Evolutionary conservation across 2,888 invertebrate species (phyloP), one percentile per base, ranked within the genome.

Genomic region (Cosmia pyralina): DNA sequence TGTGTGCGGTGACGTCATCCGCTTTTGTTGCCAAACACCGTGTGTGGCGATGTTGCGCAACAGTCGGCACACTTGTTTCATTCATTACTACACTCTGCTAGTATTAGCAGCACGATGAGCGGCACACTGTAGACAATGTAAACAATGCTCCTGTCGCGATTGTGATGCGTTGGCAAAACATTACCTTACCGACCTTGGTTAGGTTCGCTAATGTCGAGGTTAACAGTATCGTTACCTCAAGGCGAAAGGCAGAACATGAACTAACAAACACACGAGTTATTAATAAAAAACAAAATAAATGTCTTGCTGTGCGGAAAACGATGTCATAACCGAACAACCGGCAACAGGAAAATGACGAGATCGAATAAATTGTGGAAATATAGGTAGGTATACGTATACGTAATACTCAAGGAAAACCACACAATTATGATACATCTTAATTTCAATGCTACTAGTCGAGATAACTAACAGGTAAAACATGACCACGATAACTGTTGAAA

Each of bases 371-470:
- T 52, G 48, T 63, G 64, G 34, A 55, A 50, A 59, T 67, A 68
- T 67, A 64, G 34, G 19, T 63, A 62, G 46, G 10, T 34, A n/a
- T n/a, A 28, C 28, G 28, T 28, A 28, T 28, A 68, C 19, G 22
- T n/a, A 58, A 46, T n/a, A 19, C 46, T 75, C 69, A 78, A 84
- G 82, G 83, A 84, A 83, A 83, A 83, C 82, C 82, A 75, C 85
- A 72, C 71, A 65, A 60, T 63, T 17, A 73, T 69, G 46, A 68
- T 62, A 41, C n/a, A 68, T 75, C 53, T 59, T 72, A 70, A 82
- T 79, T 68, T 46, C 64, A 68, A 73, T 50, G 53, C 28, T 38
- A 28, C 48, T 17, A 64, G 34, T 53, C 22, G 38, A 59, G 66
- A 69, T 78, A 75, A 17, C 22, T 38, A 57, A 65, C 55, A 53